Percentiles rank a stretch among this genome's conserved stretches.
phyloP scores from a whole-genome alignment of 2,113 vertebrate species.

The Cacatua alba region DNA sequence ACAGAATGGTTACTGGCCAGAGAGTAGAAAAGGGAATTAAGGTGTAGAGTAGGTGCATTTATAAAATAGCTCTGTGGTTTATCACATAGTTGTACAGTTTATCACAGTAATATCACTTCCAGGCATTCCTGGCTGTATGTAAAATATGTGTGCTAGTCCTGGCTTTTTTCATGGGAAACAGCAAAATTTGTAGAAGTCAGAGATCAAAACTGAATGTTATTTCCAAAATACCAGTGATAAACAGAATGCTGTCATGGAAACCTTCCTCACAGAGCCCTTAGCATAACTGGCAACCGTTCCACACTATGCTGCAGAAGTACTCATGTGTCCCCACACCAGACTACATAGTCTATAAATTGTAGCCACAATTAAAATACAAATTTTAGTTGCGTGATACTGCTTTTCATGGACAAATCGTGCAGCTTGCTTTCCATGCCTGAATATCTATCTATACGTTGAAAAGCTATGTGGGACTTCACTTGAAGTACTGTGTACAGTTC shows the following conservation, averaged over 20 bases:
- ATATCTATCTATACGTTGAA: not conserved
- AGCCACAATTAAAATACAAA: not conserved
- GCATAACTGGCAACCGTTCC: not conserved
- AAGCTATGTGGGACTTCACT: not conserved
- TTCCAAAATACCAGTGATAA: conserved; percentile 13
- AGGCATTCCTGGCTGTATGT: not conserved
- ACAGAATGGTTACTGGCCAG: not conserved
- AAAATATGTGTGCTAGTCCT: not conserved
- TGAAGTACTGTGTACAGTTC: too few relatives aligned
- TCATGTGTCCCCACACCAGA: not conserved
- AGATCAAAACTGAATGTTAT: not conserved
- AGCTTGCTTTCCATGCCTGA: not conserved
- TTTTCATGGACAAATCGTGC: not conserved
- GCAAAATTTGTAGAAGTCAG: conserved; percentile 10
- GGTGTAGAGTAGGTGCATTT: not conserved
- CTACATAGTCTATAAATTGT: not conserved
- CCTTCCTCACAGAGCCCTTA: not conserved
- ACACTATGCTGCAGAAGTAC: not conserved
- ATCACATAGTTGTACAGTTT: not conserved
- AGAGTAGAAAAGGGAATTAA: not conserved
- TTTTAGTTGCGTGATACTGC: not conserved
- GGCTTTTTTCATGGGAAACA: not conserved
- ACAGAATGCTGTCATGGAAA: conserved; percentile 46
- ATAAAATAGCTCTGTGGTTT: conserved; percentile 19
- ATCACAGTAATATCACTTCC: not conserved